Conservation (phyloP, 2,113 vertebrate species). For the Lycocorax pyrrhopterus region DNA sequence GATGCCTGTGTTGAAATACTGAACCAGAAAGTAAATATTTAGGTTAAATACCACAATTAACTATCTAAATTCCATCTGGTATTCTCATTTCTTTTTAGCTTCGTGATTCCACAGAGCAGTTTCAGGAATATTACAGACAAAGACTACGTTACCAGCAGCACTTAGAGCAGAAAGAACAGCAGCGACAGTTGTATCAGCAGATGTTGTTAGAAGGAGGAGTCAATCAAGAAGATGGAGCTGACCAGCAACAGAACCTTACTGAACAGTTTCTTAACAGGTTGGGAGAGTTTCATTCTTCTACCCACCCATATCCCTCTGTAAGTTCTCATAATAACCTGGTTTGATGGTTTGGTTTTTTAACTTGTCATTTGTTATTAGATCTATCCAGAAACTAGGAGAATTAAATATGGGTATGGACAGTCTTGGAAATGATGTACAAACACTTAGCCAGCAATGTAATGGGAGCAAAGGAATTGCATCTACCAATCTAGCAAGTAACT, state of each 20-base stretch:
- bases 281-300: neutral
- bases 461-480: slow-evolving; percentile 72
- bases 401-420: slow-evolving; percentile 92
- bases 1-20: neutral
- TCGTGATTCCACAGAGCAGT: slow-evolving; percentile 91
- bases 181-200: slow-evolving; percentile 93
- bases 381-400: slow-evolving; percentile 95
- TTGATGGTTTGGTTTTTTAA: neutral
- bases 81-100: slow-evolving; percentile 73
- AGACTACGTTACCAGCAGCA: slow-evolving; percentile 95
- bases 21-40: neutral
- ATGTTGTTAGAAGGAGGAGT: slow-evolving; percentile 97
- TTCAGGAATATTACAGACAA: slow-evolving; percentile 95
- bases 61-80: neutral
- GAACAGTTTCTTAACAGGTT: slow-evolving; percentile 96
- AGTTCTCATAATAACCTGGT: neutral
- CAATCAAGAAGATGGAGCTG: slow-evolving; percentile 82
- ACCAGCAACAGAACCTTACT: slow-evolving; percentile 88
- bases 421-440: slow-evolving; percentile 81
- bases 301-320: neutral
- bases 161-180: slow-evolving; percentile 96
- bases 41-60: neutral
- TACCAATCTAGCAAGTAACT: slow-evolving; percentile 50
- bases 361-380: slow-evolving; percentile 70
- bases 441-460: slow-evolving; percentile 81